phyloP scores from a whole-genome alignment of 2,797 vertebrate genomes.

The Eulemur mongoz region DNA sequence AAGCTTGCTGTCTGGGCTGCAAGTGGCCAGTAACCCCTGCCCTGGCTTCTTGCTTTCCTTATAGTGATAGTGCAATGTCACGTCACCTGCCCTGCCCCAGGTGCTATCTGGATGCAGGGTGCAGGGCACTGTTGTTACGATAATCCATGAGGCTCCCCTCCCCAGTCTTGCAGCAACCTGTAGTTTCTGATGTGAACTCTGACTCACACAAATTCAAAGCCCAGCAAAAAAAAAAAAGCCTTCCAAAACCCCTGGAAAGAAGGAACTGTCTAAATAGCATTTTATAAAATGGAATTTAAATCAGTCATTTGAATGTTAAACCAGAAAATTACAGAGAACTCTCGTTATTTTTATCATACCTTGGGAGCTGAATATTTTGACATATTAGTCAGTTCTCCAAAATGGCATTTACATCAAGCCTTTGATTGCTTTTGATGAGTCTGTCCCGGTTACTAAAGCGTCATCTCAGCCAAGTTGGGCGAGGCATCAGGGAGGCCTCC shows the following conservation, averaged over 20 bases:
- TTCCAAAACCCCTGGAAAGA: background rate
- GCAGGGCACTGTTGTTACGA: background rate
- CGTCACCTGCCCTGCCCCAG: background rate
- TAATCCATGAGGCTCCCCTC: background rate
- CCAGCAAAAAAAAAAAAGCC: background rate
- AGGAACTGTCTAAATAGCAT: background rate
- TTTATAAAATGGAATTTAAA: slow-evolving; percentile 32
- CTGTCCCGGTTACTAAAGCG: background rate
- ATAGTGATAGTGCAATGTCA: background rate
- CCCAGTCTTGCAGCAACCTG: background rate
- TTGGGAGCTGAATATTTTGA: slow-evolving; percentile 46
- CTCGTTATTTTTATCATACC: slow-evolving; percentile 50
- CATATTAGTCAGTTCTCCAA: slow-evolving; percentile 34
- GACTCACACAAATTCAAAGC: background rate
- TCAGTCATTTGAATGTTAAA: slow-evolving; percentile 40
- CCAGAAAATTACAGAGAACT: slow-evolving; percentile 22
- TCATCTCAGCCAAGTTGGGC: background rate
- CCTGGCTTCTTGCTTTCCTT: background rate
- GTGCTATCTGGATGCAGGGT: background rate
- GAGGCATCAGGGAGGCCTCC: background rate
- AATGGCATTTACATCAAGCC: slow-evolving; percentile 28
- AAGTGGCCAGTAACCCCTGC: background rate
- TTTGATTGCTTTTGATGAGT: background rate
- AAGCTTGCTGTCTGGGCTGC: background rate
- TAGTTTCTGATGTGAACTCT: background rate